Evolutionary conservation across 2,113 vertebrate species (phyloP).

Genomic region (Bungarus multicinctus): DNA sequence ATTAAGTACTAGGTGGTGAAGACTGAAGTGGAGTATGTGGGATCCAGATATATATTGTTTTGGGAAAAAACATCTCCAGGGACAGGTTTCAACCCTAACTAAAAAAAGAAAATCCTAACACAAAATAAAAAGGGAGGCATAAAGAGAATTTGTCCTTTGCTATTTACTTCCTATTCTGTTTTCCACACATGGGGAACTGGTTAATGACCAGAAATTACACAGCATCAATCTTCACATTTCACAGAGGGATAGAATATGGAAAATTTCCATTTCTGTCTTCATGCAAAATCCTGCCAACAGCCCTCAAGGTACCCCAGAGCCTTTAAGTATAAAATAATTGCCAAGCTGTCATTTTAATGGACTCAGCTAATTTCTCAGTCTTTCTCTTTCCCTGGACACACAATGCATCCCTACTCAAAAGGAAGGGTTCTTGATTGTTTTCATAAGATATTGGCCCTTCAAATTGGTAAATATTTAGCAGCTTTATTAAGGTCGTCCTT

Average conservation of each 20-base stretch:
- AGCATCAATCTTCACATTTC: constrained; percentile 3
- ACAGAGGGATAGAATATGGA: constrained; percentile 8
- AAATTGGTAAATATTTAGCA: not conserved
- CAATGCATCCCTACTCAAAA: not conserved
- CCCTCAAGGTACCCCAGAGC: not conserved
- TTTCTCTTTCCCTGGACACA: not conserved
- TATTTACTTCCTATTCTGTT: not conserved
- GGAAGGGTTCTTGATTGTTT: not conserved
- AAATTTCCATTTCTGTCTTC: constrained; percentile 18
- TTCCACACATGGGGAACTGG: not conserved
- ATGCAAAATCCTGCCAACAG: not conserved
- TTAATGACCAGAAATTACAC: constrained; percentile 18
- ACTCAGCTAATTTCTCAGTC: not conserved
- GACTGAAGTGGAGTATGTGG: not conserved
- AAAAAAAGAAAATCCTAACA: not conserved
- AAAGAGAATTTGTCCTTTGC: rapidly evolving
- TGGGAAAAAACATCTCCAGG: not conserved
- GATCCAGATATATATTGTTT: constrained; percentile 2
- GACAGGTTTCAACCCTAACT: constrained; percentile 16
- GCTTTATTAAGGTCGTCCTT: not conserved
- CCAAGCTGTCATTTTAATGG: constrained; percentile 2
- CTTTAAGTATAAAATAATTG: constrained; percentile 13
- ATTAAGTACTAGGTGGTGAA: constrained; percentile 35
- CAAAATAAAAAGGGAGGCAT: not conserved
- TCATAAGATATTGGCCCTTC: not conserved